Evolutionary conservation across 1,140 invertebrate species (phyloP).

Genomic region (Pinna nobilis): DNA sequence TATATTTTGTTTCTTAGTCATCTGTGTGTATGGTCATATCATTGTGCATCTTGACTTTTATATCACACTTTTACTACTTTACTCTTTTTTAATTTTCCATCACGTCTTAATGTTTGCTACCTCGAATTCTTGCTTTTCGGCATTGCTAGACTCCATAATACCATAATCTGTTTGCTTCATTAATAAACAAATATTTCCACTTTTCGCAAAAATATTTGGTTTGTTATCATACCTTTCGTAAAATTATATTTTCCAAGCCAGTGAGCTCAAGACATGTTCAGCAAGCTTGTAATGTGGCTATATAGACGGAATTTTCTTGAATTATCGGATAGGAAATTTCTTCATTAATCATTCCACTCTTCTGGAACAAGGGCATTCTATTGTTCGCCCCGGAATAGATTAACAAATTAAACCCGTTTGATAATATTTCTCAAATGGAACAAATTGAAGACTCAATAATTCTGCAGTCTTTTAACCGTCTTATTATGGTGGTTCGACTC

Average conservation of each 20-base stretch:
- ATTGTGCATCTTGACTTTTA: too few relatives aligned
- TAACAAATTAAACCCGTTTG: constrained; percentile 39
- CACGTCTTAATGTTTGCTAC: too few relatives aligned
- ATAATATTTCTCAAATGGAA: constrained; percentile 36
- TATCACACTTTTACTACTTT: too few relatives aligned
- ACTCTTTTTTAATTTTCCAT: too few relatives aligned
- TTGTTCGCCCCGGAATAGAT: constrained; percentile 40
- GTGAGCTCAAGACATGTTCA: constrained; percentile 39
- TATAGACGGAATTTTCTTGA: constrained; percentile 14
- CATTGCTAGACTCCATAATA: too few relatives aligned
- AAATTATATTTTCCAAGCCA: constrained; percentile 51
- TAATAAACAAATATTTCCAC: constrained; percentile 5
- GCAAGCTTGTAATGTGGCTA: constrained; percentile 42
- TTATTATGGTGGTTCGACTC: constrained; percentile 30
- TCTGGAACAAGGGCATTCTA: constrained; percentile 31
- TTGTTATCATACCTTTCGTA: constrained; percentile 3
- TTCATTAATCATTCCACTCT: constrained; percentile 45
- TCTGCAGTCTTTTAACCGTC: constrained; percentile 15
- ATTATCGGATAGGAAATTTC: constrained; percentile 34
- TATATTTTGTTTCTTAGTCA: too few relatives aligned
- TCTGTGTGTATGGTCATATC: too few relatives aligned
- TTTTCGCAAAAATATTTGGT: not conserved
- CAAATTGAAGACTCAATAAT: constrained; percentile 27
- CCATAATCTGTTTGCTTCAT: constrained; percentile 14
- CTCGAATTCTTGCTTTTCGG: too few relatives aligned